Conservation (phyloP, 2,797 vertebrate genomes). For the Catharus ustulatus region DNA sequence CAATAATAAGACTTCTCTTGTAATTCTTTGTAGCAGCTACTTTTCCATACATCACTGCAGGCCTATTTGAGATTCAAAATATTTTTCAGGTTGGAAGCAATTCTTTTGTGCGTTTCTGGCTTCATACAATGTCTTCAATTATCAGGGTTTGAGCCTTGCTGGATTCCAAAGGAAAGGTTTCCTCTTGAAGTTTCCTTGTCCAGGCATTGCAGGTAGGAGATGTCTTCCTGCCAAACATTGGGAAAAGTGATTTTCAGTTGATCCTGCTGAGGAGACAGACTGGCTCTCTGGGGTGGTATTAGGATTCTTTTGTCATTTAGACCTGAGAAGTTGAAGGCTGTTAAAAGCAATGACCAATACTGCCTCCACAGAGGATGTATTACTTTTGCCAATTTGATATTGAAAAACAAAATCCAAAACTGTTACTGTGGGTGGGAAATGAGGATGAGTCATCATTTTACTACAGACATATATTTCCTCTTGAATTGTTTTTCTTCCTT, state of each 20-base stretch:
- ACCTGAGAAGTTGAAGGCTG: not conserved
- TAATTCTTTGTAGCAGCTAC: not conserved
- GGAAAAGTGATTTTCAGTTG: not conserved
- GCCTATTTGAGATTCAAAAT: not conserved
- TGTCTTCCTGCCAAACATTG: not conserved
- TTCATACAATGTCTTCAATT: not conserved
- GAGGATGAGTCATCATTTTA: not conserved
- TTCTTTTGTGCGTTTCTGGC: not conserved
- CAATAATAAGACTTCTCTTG: not conserved
- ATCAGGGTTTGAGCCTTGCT: not conserved
- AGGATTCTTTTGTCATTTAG: not conserved
- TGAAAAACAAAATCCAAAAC: not conserved
- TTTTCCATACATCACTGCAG: not conserved
- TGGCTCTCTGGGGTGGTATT: not conserved
- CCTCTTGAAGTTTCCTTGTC: not conserved
- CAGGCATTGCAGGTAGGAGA: not conserved
- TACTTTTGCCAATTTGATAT: not conserved
- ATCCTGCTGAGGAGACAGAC: not conserved
- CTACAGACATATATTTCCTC: not conserved
- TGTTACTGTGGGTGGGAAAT: not conserved
- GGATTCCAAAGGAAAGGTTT: not conserved
- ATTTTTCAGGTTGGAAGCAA: not conserved
- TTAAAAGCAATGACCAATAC: not conserved
- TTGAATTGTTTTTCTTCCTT: not conserved
- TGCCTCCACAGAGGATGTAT: not conserved